These are phyloP conservation scores for Brachyhypopomus gauderio DNA, from an alignment of 2,113 vertebrate genomes.

Conservation along the genomic window DNA sequence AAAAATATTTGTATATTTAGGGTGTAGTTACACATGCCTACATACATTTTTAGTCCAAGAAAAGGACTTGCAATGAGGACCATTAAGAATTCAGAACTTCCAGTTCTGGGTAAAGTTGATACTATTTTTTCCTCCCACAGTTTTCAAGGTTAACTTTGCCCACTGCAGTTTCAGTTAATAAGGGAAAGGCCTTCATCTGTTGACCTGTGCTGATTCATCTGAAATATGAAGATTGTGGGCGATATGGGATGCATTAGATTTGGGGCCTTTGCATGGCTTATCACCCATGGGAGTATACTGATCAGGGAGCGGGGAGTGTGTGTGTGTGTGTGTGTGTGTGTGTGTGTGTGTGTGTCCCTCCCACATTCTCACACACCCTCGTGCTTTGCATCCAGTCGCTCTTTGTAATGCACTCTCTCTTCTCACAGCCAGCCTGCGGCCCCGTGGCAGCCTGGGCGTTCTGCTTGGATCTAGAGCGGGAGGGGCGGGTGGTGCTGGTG, in stretches of 20 bases:
- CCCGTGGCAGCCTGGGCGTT: constrained; percentile 20
- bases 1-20: not conserved
- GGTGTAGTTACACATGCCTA: too few relatives aligned
- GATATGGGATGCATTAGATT: constrained; percentile 22
- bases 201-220: constrained; percentile 6
- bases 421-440: constrained; percentile 13
- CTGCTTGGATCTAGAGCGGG: constrained; percentile 21
- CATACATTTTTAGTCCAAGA: too few relatives aligned
- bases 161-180: too few relatives aligned
- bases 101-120: too few relatives aligned
- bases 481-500: not conserved
- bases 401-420: not conserved
- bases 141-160: too few relatives aligned
- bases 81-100: too few relatives aligned
- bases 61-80: too few relatives aligned
- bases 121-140: too few relatives aligned
- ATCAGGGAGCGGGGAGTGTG: not conserved
- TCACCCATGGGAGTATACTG: not conserved
- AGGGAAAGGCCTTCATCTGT: constrained; percentile 8
- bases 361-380: not conserved
- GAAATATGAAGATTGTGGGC: constrained; percentile 5
- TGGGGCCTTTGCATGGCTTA: constrained; percentile 31
- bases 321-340: too few relatives aligned
- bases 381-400: not conserved
- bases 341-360: too few relatives aligned